Evolutionary conservation across 2,888 invertebrate genomes (phyloP).

Genomic region (Pimpla rufipes): DNA sequence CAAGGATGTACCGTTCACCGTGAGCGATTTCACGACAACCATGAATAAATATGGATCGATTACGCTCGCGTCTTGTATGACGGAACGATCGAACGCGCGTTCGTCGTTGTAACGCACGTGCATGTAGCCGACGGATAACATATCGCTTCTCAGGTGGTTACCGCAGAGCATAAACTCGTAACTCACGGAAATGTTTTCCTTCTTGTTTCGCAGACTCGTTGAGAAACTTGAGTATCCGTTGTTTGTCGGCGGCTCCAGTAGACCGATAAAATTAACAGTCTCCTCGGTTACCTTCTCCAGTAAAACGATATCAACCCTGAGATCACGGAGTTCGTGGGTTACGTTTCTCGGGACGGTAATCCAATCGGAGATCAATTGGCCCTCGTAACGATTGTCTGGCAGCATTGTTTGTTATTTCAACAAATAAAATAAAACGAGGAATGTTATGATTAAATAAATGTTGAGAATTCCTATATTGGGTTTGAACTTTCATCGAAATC

Average conservation of each 20-base stretch:
- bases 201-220: slow-evolving; percentile 38
- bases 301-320: slow-evolving; percentile 59
- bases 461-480: not conserved
- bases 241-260: slow-evolving; percentile 52
- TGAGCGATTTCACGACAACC: slow-evolving; percentile 61
- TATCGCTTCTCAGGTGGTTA: slow-evolving; percentile 58
- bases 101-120: slow-evolving; percentile 34
- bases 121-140: slow-evolving; percentile 60
- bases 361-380: slow-evolving; percentile 61
- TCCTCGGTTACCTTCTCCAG: slow-evolving; percentile 47
- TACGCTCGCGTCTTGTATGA: slow-evolving; percentile 43
- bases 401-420: not conserved
- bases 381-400: slow-evolving; percentile 48
- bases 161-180: slow-evolving; percentile 64
- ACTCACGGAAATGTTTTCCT: slow-evolving; percentile 44
- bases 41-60: slow-evolving; percentile 63
- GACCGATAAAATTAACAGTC: slow-evolving; percentile 56
- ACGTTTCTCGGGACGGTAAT: slow-evolving; percentile 58
- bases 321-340: slow-evolving; percentile 51
- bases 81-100: not conserved
- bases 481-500: not conserved
- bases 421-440: not conserved
- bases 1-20: slow-evolving; percentile 52
- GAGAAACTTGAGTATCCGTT: slow-evolving; percentile 55
- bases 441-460: not conserved